Conservation (phyloP, 37 sponge, comb jelly and placozoan genomes). For the Ianthella basta region DNA sequence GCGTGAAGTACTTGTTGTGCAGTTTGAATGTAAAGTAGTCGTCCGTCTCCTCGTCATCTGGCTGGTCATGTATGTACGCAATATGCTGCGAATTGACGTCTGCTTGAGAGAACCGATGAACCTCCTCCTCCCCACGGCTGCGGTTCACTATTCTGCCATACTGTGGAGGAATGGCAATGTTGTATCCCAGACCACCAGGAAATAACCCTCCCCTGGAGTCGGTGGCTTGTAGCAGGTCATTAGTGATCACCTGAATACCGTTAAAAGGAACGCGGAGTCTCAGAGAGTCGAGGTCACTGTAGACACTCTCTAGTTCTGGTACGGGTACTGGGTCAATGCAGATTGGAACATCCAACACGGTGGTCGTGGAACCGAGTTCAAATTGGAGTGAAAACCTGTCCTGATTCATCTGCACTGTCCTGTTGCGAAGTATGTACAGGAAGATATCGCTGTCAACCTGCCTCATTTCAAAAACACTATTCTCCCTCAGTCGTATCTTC, state of each 20-base stretch:
- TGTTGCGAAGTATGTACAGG: neutral
- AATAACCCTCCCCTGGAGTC: conserved; percentile 33
- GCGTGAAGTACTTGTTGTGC: conserved; percentile 17
- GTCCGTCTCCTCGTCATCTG: neutral
- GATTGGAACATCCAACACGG: conserved; percentile 9
- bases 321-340: conserved; percentile 57
- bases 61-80: conserved; percentile 26
- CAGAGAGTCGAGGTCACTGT: neutral
- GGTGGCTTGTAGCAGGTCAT: neutral
- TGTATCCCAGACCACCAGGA: conserved; percentile 18
- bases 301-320: conserved; percentile 1
- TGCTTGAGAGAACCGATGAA: conserved; percentile 48
- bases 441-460: neutral
- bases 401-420: neutral
- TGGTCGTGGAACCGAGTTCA: conserved; percentile 32
- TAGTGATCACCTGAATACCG: neutral
- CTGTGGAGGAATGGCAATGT: conserved; percentile 22
- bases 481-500: neutral
- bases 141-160: conserved; percentile 38
- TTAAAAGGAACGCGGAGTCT: conserved; percentile 8
- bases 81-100: conserved; percentile 35
- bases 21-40: conserved; percentile 53
- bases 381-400: conserved; percentile 45
- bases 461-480: neutral
- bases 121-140: neutral